Evolutionary conservation across 2,113 vertebrate species (phyloP).

Genomic region (Nanorana parkeri): DNA sequence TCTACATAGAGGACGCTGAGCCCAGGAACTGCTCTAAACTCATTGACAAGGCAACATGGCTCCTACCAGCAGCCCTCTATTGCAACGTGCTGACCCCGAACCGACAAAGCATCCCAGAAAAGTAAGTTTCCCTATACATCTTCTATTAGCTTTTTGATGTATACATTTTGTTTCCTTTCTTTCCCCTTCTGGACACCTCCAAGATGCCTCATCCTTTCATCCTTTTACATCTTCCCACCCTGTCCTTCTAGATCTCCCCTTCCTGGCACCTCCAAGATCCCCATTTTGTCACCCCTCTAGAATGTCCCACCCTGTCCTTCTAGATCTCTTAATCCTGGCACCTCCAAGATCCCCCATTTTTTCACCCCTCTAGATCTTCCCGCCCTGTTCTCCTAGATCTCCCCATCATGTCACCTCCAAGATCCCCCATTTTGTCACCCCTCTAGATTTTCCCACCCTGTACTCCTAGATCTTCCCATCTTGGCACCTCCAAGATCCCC

Average conservation of each 20-base stretch:
- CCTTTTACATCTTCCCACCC: neutral
- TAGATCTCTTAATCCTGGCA: neutral
- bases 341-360: too few relatives aligned
- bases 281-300: neutral
- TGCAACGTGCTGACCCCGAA: neutral
- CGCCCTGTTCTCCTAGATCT: too few relatives aligned
- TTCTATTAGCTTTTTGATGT: too few relatives aligned
- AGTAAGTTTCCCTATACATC: neutral
- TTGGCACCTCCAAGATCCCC: neutral
- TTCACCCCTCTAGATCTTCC: too few relatives aligned
- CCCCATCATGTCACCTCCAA: too few relatives aligned
- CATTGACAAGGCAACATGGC: slow-evolving; percentile 27
- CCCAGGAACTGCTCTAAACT: neutral
- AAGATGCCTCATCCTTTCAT: neutral
- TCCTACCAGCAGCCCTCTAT: neutral
- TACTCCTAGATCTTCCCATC: too few relatives aligned
- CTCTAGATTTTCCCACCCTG: too few relatives aligned
- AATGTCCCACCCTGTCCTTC: neutral
- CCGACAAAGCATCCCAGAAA: neutral
- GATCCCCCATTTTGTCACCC: too few relatives aligned
- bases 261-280: neutral
- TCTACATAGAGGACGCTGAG: neutral
- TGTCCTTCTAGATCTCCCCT: neutral
- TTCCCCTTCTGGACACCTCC: neutral
- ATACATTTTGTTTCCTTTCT: too few relatives aligned